phyloP scores from a whole-genome alignment of 2,113 vertebrate species.

The Tringa solitaria region DNA sequence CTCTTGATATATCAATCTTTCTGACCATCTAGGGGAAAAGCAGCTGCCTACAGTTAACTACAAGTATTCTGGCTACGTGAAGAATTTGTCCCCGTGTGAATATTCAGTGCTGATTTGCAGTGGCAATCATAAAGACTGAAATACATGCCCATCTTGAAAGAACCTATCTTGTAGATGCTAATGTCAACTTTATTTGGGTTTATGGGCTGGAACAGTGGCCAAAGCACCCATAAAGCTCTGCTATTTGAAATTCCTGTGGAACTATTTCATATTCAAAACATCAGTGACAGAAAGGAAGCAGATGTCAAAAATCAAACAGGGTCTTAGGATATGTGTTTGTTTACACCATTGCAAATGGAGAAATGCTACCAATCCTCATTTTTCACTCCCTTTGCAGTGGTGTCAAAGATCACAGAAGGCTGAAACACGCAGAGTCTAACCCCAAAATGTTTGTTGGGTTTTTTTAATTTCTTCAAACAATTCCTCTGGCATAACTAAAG shows the following conservation, averaged over 20 bases:
- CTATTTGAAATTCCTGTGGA: background rate
- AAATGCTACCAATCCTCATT: background rate
- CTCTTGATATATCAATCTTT: background rate
- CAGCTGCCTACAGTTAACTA: background rate
- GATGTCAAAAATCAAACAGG: background rate
- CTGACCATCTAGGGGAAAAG: background rate
- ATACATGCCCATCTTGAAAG: background rate
- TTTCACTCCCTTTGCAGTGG: background rate
- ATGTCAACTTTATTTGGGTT: background rate
- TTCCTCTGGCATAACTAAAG: slow-evolving; percentile 26
- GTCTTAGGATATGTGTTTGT: background rate
- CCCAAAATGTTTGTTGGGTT: background rate
- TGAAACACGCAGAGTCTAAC: background rate
- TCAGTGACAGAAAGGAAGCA: background rate
- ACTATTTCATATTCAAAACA: background rate
- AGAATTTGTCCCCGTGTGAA: background rate
- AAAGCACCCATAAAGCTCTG: background rate
- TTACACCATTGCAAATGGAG: background rate
- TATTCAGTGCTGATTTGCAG: background rate
- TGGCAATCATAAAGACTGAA: background rate
- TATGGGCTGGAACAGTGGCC: background rate
- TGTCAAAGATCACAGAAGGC: background rate
- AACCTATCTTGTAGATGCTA: background rate
- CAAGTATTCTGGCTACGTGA: background rate
- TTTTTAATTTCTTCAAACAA: slow-evolving; percentile 28